Evolutionary conservation across 1,140 invertebrate genomes (phyloP), one percentile per base, ranked within the genome.

Genomic region (Euura lappo): DNA sequence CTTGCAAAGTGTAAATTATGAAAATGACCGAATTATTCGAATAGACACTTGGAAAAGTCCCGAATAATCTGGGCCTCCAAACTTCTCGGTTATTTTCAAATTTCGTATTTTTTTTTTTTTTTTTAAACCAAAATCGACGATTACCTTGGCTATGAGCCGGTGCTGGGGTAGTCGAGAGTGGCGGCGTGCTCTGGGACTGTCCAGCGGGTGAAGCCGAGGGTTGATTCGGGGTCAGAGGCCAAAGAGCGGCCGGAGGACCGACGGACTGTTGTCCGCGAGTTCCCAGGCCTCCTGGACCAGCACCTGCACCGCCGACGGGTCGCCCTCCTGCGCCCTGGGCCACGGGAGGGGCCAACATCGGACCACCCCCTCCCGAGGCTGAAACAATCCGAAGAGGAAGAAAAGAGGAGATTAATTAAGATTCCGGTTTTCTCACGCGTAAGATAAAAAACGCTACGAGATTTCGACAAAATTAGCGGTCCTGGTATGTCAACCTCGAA

Each of bases 181-280:
- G 85, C 75, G 88, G 85, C 71, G 85, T 86, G 5, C 78, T 80
- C 70, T 86, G 85, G 46, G 84, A 82, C 70, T 86, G 84, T 70
- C 86, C 84, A 72, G 70, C 80, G 65, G 82, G 76, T 70, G 83
- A 67, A 69, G 83, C 83, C 81, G 79, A 85, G 74, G 82, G 74
- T 67, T 86, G 87, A 72, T 85, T 85, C 76, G 89, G 87, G 78
- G 89, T 88, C 76, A 89, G 81, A 76, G 89, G 89, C 89, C 89
- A 90, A 71, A 90, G 83, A 74, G 85, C 79, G 78, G 88, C 79
- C 65, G 81, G 76, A 79, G 77, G 68, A 78, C 78, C 72, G 83
- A 80, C 68, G 82, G 45, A 79, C 69, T 83, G 81, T 66, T 84
- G 81, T 75, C 78, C 77, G 81, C 84, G 79, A 71, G 76, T 76